These are phyloP conservation scores for Chorisops tibialis DNA, from an alignment of 2,888 invertebrate species.

Conservation along the genomic window DNA sequence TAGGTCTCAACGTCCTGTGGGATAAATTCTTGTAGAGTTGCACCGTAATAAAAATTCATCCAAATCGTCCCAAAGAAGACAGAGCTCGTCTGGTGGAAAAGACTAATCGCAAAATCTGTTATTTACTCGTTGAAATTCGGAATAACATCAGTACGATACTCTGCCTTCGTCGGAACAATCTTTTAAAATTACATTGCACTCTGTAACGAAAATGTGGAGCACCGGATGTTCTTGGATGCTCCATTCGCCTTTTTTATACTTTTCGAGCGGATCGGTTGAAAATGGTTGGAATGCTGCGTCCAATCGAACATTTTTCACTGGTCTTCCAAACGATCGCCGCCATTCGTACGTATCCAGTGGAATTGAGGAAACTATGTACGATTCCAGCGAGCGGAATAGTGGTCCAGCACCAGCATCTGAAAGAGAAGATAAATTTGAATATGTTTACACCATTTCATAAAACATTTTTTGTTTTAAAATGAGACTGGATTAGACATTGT, in stretches of 20 bases:
- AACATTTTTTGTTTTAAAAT: too few relatives aligned
- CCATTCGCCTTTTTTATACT: slow-evolving; percentile 68
- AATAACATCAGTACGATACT: too few relatives aligned
- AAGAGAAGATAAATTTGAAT: too few relatives aligned
- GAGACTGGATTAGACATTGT: too few relatives aligned
- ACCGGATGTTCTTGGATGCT: slow-evolving; percentile 84
- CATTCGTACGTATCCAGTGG: slow-evolving; percentile 89
- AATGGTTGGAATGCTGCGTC: slow-evolving; percentile 79
- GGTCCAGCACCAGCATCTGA: slow-evolving; percentile 83
- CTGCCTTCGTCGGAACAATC: too few relatives aligned
- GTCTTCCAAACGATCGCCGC: slow-evolving; percentile 84
- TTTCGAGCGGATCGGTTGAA: slow-evolving; percentile 64
- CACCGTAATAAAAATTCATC: too few relatives aligned
- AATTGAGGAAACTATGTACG: slow-evolving; percentile 72
- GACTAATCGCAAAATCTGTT: too few relatives aligned
- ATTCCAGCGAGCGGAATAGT: slow-evolving; percentile 78
- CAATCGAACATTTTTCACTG: slow-evolving; percentile 78
- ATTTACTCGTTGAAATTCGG: too few relatives aligned
- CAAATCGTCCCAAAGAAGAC: too few relatives aligned
- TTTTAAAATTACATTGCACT: slow-evolving; percentile 69
- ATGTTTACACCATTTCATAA: too few relatives aligned
- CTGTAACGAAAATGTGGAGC: slow-evolving; percentile 92
- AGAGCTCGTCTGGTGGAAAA: too few relatives aligned
- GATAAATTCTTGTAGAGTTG: slow-evolving; percentile 6
- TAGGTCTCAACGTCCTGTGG: slow-evolving; percentile 87